Evolutionary conservation across 2,113 vertebrate genomes (phyloP).

Genomic region (Odocoileus virginianus): DNA sequence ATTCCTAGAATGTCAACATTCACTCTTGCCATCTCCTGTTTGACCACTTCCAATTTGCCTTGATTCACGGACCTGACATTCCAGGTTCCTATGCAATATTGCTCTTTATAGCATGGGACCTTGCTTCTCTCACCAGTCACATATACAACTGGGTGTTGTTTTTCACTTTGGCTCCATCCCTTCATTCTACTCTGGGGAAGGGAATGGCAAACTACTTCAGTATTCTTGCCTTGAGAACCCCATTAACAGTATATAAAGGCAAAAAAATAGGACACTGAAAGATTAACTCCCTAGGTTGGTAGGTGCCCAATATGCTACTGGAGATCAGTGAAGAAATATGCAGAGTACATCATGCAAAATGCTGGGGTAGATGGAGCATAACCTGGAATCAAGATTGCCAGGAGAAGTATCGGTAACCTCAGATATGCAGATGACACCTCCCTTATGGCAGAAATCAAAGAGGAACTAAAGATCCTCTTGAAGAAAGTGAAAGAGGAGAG

Average conservation of each 20-base stretch:
- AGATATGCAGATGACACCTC: not conserved
- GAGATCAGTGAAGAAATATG: not conserved
- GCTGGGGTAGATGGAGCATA: not conserved
- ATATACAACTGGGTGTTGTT: not conserved
- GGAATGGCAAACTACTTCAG: not conserved
- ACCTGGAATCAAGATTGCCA: not conserved
- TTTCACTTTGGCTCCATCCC: not conserved
- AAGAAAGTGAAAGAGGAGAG: not conserved
- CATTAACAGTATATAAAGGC: not conserved
- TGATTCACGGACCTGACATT: not conserved
- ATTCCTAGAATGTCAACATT: not conserved
- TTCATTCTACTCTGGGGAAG: not conserved
- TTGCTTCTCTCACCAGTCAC: not conserved
- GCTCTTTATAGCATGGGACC: fast-evolving
- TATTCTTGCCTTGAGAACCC: not conserved
- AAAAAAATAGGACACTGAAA: not conserved
- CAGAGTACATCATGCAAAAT: not conserved
- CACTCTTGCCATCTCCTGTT: not conserved
- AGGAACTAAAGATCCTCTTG: not conserved
- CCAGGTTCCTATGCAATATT: not conserved
- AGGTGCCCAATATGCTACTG: not conserved
- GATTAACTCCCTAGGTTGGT: not conserved
- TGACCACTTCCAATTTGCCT: not conserved
- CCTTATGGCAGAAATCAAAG: not conserved
- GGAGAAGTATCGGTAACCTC: not conserved